A percentile compares a stretch with the other conserved stretches of the same genome.
These are phyloP conservation scores for Larimichthys crocea DNA, from an alignment of 2,113 vertebrate species.

Conservation along the genomic window DNA sequence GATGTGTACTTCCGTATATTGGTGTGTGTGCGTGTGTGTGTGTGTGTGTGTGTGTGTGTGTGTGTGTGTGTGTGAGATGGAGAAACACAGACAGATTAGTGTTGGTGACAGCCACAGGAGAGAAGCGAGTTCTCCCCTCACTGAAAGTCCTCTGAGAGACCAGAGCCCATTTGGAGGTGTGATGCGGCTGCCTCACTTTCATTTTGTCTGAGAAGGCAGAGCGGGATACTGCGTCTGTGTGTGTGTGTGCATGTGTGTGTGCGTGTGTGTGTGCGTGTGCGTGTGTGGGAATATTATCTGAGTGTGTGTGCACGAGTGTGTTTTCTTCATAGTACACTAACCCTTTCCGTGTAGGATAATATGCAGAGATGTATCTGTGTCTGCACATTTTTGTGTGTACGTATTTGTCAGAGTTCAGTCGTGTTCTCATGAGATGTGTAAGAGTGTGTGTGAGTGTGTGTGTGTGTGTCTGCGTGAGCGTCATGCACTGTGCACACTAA, in stretches of 20 bases:
- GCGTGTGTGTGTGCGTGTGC: constrained; percentile 25
- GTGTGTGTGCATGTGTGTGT: constrained; percentile 19
- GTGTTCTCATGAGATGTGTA: constrained; percentile 18
- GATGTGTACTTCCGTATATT: neutral
- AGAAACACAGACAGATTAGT: constrained; percentile 53
- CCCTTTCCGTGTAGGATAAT: neutral
- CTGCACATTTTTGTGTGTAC: neutral
- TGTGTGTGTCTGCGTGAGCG: constrained; percentile 6
- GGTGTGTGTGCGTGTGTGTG: neutral
- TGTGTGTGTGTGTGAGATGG: neutral
- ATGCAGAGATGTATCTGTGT: neutral
- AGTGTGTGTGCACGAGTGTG: neutral
- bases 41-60: neutral
- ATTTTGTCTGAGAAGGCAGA: constrained; percentile 62
- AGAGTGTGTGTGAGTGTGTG: constrained; percentile 15
- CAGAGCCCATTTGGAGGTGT: constrained; percentile 75
- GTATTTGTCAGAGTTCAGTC: constrained; percentile 19
- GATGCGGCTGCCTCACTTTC: constrained; percentile 73
- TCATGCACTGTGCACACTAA: constrained; percentile 50
- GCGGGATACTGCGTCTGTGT: constrained; percentile 31
- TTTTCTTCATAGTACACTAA: constrained; percentile 5
- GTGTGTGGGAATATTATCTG: constrained; percentile 17
- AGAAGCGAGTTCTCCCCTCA: constrained; percentile 47
- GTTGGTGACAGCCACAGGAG: constrained; percentile 65
- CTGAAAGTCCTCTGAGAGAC: constrained; percentile 70